Conservation (phyloP, 2,888 invertebrate genomes). For the Phorcus lineatus region DNA sequence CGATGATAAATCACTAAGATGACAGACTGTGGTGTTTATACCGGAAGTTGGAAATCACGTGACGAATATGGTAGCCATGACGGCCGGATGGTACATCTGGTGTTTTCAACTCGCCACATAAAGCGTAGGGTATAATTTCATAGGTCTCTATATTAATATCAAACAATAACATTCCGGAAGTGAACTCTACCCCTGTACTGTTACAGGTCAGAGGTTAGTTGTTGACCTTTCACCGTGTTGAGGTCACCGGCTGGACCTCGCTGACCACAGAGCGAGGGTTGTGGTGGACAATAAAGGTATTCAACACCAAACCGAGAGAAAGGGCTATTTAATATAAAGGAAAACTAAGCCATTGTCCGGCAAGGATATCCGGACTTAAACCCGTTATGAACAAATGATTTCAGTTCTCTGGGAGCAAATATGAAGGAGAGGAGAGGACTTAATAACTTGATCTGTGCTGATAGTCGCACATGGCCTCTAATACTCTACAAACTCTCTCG, state of each 20-base stretch:
- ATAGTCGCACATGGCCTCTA: too few species aligned
- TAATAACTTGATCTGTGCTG: constrained; percentile 10
- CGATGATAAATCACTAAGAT: too few species aligned
- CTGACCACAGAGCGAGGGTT: not conserved
- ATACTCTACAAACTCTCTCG: too few species aligned
- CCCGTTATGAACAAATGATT: constrained; percentile 11
- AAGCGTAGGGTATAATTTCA: too few species aligned
- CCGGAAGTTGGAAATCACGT: too few species aligned
- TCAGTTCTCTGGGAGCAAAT: not conserved
- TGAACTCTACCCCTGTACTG: not conserved
- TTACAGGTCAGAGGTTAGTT: not conserved
- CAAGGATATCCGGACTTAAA: constrained; percentile 20
- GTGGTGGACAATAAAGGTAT: constrained; percentile 17
- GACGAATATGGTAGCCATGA: too few species aligned
- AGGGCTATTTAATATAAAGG: not conserved
- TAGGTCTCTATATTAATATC: too few species aligned
- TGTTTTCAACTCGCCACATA: too few species aligned
- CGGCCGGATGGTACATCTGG: too few species aligned
- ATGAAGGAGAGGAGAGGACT: constrained; percentile 6
- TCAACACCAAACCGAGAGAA: not conserved
- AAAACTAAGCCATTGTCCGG: not conserved
- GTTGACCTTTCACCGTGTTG: not conserved
- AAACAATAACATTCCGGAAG: not conserved
- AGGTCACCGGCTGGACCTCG: not conserved
- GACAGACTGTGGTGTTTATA: too few species aligned